Base-by-base conservation (phyloP, 2,113 vertebrate species). In the Apeltes quadracus region DNA sequence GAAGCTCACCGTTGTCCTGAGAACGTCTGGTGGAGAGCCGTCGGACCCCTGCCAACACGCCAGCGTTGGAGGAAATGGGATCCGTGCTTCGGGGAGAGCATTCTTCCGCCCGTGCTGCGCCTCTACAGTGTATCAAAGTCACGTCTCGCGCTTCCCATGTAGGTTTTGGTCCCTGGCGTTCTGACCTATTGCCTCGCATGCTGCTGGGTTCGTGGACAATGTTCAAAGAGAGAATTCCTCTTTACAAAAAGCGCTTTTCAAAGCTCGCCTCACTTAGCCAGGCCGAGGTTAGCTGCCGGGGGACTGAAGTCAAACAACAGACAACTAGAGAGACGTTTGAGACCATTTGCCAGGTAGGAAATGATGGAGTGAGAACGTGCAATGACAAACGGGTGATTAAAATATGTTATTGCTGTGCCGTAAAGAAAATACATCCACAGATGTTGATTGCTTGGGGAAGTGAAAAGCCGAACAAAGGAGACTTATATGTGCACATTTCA, bases 81-180 rank as follows among this genome's bases (percentile, higher is more conserved):
- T 84, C 70, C 75, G 3, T 32, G 69, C 84, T 85, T 58, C 20
- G 65, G 41, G 43, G 78, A 83, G 54, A 72, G 66, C 85, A 84
- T 88, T 87, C 78, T 75, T 82, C 51, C 67, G 46, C 63, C 79
- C 84, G 2, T 74, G 86, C 72, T 79, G 87, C 1, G 76, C 67
- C 70, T 72, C 65, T 77, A 69, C 48, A 84, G 67, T 75, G 70
- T 74, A 87, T 92, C 75, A 92, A 88, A 84, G 86, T 65, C 84
- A 84, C 63, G 80, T 83, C 80, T 76, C 58, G 81, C 32, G 16
- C 65, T 50, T 82, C 39, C 72, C 69, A 63, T 77, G 41, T 54
- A 73, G 72, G 43, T 75, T 74, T 78, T 82, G 61, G 41, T 66
- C 62, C 72, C 58, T 5, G 46, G 58, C 11, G 20, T 58, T 57